phyloP scores from a whole-genome alignment of 2,888 invertebrate species.

The Eupithecia subumbrata region DNA sequence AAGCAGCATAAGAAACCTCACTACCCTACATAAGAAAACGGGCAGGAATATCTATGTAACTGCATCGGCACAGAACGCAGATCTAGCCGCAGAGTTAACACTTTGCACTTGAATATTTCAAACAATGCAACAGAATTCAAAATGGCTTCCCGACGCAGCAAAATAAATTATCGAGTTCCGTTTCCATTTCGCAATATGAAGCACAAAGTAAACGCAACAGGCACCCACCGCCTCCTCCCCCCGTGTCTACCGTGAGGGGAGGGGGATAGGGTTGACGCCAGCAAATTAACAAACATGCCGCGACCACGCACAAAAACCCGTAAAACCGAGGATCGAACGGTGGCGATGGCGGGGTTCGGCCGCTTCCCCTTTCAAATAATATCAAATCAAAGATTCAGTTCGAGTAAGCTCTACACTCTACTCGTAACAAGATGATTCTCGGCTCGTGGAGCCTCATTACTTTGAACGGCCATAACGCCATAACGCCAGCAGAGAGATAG shows the following conservation, averaged over 20 bases:
- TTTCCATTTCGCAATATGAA: constrained; percentile 41
- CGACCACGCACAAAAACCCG: constrained; percentile 59
- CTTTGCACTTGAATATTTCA: constrained; percentile 10
- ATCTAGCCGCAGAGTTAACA: constrained; percentile 1
- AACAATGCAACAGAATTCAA: constrained; percentile 33
- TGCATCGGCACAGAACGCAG: not conserved
- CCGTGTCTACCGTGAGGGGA: constrained; percentile 30
- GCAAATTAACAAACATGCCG: constrained; percentile 63
- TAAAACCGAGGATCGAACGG: constrained; percentile 56
- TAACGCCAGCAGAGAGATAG: not conserved
- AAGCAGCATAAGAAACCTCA: not conserved
- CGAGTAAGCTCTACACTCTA: not conserved
- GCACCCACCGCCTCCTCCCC: constrained; percentile 40
- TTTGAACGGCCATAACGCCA: not conserved
- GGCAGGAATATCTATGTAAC: not conserved
- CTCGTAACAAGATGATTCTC: not conserved
- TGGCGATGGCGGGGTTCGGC: constrained; percentile 19
- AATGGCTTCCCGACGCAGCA: constrained; percentile 35
- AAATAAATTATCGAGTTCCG: constrained; percentile 35
- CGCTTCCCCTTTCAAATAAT: constrained; percentile 8
- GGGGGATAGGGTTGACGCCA: constrained; percentile 44
- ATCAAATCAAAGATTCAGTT: not conserved
- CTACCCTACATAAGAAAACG: not conserved
- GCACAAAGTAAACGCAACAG: constrained; percentile 61
- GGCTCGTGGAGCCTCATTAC: not conserved